Evolutionary conservation across 1,140 invertebrate genomes (phyloP).

Genomic region (Macrobrachium rosenbergii): DNA sequence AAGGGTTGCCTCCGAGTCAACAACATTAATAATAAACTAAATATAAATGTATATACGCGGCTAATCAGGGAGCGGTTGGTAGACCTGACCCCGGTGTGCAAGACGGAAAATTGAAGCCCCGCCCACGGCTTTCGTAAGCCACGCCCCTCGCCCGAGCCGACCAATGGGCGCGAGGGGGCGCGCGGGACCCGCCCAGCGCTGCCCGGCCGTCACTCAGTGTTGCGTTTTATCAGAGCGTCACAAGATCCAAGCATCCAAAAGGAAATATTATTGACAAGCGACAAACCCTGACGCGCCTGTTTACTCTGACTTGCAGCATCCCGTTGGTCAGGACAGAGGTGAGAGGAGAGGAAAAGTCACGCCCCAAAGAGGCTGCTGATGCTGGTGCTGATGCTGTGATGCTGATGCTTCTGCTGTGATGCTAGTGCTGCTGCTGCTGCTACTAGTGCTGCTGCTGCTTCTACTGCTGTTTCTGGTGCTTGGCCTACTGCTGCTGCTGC

Average conservation of each 20-base stretch:
- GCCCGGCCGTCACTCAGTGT: slow-evolving; percentile 60
- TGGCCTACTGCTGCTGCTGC: no score
- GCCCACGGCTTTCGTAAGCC: slow-evolving; percentile 38
- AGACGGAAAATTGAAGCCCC: slow-evolving; percentile 5
- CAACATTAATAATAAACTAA: slow-evolving; percentile 42
- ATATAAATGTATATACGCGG: slow-evolving; percentile 57
- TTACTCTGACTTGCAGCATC: slow-evolving; percentile 56
- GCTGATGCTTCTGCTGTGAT: no score
- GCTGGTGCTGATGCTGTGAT: no score
- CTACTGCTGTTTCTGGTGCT: no score
- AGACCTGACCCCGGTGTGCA: slow-evolving; percentile 46
- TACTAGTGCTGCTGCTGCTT: no score
- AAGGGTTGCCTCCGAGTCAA: no score
- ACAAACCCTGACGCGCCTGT: slow-evolving; percentile 62
- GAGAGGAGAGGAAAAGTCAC: slow-evolving; percentile 52
- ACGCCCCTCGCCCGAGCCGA: slow-evolving; percentile 10
- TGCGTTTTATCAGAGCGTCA: slow-evolving; percentile 62
- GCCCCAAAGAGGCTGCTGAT: slow-evolving; percentile 9
- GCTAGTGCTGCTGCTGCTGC: no score
- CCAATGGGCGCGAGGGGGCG: slow-evolving; percentile 17
- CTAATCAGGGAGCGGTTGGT: slow-evolving; percentile 42
- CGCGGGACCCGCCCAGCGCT: slow-evolving; percentile 28
- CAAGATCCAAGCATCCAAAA: slow-evolving; percentile 61
- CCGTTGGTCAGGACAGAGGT: slow-evolving; percentile 47
- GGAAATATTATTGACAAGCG: slow-evolving; percentile 64